These are phyloP conservation scores for Brotula barbata DNA, from an alignment of 2,797 vertebrate genomes.

Conservation along the genomic window DNA sequence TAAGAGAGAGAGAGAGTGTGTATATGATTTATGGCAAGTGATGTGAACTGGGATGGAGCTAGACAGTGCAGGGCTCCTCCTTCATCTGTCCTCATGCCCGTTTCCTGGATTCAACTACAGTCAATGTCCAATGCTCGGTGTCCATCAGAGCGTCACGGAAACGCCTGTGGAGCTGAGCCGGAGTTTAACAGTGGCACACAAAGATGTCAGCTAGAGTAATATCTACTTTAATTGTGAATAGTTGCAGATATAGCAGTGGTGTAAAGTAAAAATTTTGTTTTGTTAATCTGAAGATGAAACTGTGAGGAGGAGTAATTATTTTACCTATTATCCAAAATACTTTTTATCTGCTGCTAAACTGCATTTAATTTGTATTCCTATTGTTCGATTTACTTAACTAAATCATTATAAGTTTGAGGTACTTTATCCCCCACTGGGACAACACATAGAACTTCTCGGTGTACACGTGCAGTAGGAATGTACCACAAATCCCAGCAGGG, in stretches of 20 bases:
- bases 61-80: neutral
- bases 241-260: neutral
- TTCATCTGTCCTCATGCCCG: slow-evolving; percentile 13
- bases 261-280: no score
- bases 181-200: no score
- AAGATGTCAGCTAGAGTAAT: no score
- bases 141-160: slow-evolving; percentile 13
- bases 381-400: no score
- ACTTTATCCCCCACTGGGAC: no score
- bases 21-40: slow-evolving; percentile 7
- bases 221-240: neutral
- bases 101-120: neutral
- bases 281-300: no score
- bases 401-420: no score
- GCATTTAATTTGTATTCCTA: no score
- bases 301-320: no score
- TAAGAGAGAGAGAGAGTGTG: neutral
- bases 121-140: slow-evolving; percentile 9
- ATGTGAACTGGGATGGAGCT: slow-evolving; percentile 33
- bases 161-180: neutral
- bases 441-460: no score
- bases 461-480: slow-evolving; percentile 11
- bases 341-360: no score
- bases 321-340: no score
- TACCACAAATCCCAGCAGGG: slow-evolving; percentile 14